Evolutionary conservation across 2,888 invertebrate species (phyloP).

Genomic region (Podotricha telesiphe): DNA sequence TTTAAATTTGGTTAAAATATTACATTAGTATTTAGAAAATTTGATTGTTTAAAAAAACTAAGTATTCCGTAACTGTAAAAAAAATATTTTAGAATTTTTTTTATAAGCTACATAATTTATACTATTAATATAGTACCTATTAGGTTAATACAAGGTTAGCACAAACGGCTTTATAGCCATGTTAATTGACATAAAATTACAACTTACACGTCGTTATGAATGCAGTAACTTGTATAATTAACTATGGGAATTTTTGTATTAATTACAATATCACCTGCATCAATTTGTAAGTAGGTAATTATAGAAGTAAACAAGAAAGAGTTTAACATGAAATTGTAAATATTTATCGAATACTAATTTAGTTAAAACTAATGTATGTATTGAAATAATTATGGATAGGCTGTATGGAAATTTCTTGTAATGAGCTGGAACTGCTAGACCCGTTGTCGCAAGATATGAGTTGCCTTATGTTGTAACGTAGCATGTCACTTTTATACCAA

Average conservation of each 20-base stretch:
- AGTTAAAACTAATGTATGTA: background rate
- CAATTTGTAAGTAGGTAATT: background rate
- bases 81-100: background rate
- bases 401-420: too few relatives aligned
- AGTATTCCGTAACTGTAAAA: too few relatives aligned
- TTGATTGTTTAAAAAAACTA: too few relatives aligned
- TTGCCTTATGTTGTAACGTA: too few relatives aligned
- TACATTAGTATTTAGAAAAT: too few relatives aligned
- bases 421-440: background rate
- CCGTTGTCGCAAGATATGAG: background rate
- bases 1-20: too few relatives aligned
- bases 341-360: constrained; percentile 3
- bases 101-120: background rate
- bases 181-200: constrained; percentile 14
- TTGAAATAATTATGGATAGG: background rate
- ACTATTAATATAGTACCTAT: too few relatives aligned
- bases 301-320: background rate
- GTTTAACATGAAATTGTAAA: background rate
- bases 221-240: background rate
- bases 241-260: constrained; percentile 2
- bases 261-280: constrained; percentile 11
- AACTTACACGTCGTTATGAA: constrained; percentile 3
- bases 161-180: background rate
- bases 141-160: too few relatives aligned
- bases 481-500: too few relatives aligned